Base-by-base conservation (phyloP, 1,140 invertebrate genomes). In the Bradysia coprophila region DNA sequence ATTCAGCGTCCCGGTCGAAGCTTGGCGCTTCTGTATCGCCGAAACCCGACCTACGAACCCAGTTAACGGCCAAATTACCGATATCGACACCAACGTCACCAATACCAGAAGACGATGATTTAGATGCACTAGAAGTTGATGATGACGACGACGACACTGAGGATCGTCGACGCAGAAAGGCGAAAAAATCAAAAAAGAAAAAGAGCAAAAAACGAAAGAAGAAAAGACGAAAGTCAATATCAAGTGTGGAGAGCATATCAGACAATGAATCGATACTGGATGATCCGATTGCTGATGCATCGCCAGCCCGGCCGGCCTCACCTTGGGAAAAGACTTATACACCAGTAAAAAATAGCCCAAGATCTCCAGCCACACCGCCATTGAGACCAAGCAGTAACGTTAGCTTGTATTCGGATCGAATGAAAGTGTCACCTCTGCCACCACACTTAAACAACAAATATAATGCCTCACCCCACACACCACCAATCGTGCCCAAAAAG, bases 131-230 rank as follows among this genome's bases (percentile, higher is more conserved):
- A 6, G 33, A 36, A 36, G 33, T n/a, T 36, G 33, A 24, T 2
- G 37, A 44, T 20, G 43, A 40, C 15, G 37, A 44, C 16, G 52
- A 46, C 54, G 51, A 9, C 55, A 53, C 42, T 53, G 59, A 60
- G 34, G 54, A 54, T 2, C 76, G 79, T 40, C 81, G 81, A 37
- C 54, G 57, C 4, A 76, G 79, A 40, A 81, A 81, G 48, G 80
- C 81, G 44, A 73, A 75, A 46, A 77, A 68, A 51, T 66, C 68
- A 64, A 55, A 65, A 51, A 62, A 73, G 55, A 81, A 79, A 56
- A 81, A 80, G 58, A 75, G 74, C 10, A 81, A 81, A 51, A 71
- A 72, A 45, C 73, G 74, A 50, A 64, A 66, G 2, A 76, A 75
- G 48, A 69, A 78, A 32, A 58, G 66, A 32, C 76, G 75, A 15